A percentile compares a stretch with the other conserved stretches of the same genome.
These are phyloP conservation scores for Pocillopora verrucosa DNA, from an alignment of 64 coral and sea anemone genomes.

Conservation along the genomic window DNA sequence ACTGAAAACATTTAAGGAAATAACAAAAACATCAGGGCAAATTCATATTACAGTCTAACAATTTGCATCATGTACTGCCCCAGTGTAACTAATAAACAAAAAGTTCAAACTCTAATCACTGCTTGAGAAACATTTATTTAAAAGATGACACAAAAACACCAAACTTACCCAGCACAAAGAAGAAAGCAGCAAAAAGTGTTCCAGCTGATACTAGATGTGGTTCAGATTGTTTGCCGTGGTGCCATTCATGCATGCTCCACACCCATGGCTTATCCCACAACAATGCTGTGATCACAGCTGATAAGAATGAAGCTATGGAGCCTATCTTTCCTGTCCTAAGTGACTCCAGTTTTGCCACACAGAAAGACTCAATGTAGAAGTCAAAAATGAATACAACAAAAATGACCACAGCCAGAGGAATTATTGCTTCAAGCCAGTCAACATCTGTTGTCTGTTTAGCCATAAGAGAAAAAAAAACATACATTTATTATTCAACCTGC, in stretches of 20 bases:
- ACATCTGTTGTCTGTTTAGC: conserved; percentile 59
- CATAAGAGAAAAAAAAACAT: not conserved
- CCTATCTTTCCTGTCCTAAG: conserved; percentile 67
- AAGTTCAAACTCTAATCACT: not conserved
- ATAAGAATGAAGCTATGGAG: conserved; percentile 87
- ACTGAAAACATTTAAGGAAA: too few relatives aligned
- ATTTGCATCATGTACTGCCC: too few relatives aligned
- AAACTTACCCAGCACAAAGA: conserved; percentile 71
- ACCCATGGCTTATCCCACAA: conserved; percentile 94
- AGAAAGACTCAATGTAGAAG: conserved; percentile 96
- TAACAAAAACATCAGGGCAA: too few relatives aligned
- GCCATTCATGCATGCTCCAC: conserved; percentile 88
- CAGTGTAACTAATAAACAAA: not conserved
- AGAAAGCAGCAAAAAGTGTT: conserved; percentile 78
- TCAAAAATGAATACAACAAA: conserved; percentile 86
- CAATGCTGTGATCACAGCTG: conserved; percentile 69
- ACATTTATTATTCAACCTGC: not conserved
- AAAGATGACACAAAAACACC: not conserved
- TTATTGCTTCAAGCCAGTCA: conserved; percentile 69
- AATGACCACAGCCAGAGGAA: conserved; percentile 68
- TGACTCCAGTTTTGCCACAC: conserved; percentile 80
- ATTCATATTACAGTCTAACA: too few relatives aligned
- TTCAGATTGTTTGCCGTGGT: conserved; percentile 79
- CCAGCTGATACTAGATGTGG: conserved; percentile 64
- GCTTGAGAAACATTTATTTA: not conserved